phyloP scores from a whole-genome alignment of 2,888 invertebrate genomes.

The Aplocera efformata region DNA sequence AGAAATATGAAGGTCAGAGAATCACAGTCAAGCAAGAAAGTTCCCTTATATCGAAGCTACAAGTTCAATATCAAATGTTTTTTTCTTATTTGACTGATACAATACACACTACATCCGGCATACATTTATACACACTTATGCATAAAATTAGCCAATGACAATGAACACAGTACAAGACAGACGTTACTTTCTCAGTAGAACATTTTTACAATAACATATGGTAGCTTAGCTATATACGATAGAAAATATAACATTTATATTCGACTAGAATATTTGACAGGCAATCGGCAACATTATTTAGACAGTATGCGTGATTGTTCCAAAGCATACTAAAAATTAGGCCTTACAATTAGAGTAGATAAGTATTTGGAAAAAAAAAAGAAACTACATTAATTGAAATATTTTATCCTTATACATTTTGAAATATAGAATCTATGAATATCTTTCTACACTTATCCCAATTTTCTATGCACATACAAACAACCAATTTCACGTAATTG shows the following conservation, averaged over 20 bases:
- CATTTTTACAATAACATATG: too few relatives aligned
- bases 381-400: constrained; percentile 4
- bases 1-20: constrained; percentile 68
- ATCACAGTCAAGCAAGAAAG: constrained; percentile 18
- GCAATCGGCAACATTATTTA: too few relatives aligned
- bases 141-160: constrained; percentile 60
- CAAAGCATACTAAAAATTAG: too few relatives aligned
- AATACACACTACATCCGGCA: constrained; percentile 37
- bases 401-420: constrained; percentile 1
- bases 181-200: constrained; percentile 8
- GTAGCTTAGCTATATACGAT: too few relatives aligned
- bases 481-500: too few relatives aligned
- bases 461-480: too few relatives aligned
- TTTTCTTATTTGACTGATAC: constrained; percentile 10
- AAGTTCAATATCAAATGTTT: constrained; percentile 5
- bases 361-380: too few relatives aligned
- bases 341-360: too few relatives aligned
- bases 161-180: constrained; percentile 28
- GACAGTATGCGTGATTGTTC: too few relatives aligned
- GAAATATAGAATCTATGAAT: too few relatives aligned
- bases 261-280: too few relatives aligned
- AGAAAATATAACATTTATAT: constrained; percentile 4
- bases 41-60: constrained; percentile 1
- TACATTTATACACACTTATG: constrained; percentile 65
- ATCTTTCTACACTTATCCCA: too few relatives aligned